phyloP scores from a whole-genome alignment of 2,113 vertebrate species.

The Pipra filicauda region DNA sequence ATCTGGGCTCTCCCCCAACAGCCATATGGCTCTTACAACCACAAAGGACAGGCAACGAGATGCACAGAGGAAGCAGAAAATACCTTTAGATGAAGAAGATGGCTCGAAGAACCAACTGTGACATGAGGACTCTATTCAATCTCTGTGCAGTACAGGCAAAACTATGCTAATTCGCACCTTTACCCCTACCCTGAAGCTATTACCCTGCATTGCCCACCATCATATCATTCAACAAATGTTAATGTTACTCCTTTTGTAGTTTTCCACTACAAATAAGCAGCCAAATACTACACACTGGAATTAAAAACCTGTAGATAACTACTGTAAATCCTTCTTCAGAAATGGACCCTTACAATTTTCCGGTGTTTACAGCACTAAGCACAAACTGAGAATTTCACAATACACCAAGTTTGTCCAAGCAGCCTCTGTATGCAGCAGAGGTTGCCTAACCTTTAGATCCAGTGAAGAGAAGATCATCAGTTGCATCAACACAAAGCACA shows the following conservation, averaged over 20 bases:
- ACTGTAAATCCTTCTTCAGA: background rate
- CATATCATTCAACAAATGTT: background rate
- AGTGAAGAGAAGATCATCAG: conserved; percentile 96
- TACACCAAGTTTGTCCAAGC: background rate
- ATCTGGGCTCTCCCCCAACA: background rate
- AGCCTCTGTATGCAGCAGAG: background rate
- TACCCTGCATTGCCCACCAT: background rate
- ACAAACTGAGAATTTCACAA: background rate
- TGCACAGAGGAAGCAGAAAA: background rate
- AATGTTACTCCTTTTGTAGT: background rate
- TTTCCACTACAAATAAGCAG: background rate
- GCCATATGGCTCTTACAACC: background rate
- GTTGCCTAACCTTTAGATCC: conserved; percentile 90
- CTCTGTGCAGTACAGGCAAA: background rate
- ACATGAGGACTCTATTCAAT: background rate
- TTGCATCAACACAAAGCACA: conserved; percentile 92
- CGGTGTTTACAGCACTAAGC: background rate
- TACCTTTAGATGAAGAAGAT: background rate
- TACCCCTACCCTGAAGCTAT: background rate
- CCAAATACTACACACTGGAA: background rate
- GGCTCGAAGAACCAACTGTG: rapidly evolving
- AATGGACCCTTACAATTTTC: background rate
- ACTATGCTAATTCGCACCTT: background rate
- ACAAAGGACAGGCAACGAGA: background rate
- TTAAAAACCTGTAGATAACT: background rate